These are phyloP conservation scores for Erebia ligea DNA, from an alignment of 2,888 invertebrate genomes.

Conservation along the genomic window DNA sequence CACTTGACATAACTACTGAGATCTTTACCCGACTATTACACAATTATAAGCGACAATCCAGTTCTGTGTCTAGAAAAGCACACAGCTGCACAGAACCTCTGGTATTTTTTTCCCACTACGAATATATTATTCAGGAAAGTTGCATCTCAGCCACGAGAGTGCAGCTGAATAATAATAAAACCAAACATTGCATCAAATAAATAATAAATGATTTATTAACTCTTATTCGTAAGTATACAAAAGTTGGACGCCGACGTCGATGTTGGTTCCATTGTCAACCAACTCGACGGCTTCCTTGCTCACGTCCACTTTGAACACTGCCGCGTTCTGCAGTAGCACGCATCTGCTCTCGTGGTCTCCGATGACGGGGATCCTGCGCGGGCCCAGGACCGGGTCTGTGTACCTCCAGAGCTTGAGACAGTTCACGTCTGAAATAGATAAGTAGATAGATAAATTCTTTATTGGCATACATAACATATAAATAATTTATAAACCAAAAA, in stretches of 20 bases:
- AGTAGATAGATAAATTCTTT: too few relatives aligned
- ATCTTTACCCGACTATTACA: too few relatives aligned
- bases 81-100: too few relatives aligned
- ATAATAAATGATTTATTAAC: constrained; percentile 46
- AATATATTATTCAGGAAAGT: too few relatives aligned
- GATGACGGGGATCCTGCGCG: constrained; percentile 88
- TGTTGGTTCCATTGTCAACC: constrained; percentile 65
- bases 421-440: constrained; percentile 81
- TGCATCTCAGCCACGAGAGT: too few relatives aligned
- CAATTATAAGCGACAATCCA: too few relatives aligned
- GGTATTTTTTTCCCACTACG: too few relatives aligned
- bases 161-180: constrained; percentile 30
- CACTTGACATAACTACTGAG: too few relatives aligned
- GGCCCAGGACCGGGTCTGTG: constrained; percentile 89
- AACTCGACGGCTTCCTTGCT: constrained; percentile 70
- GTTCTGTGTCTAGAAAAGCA: too few relatives aligned
- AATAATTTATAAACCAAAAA: too few relatives aligned
- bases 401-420: constrained; percentile 89
- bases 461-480: too few relatives aligned
- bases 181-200: constrained; percentile 48
- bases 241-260: constrained; percentile 80
- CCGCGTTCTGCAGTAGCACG: constrained; percentile 70
- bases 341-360: constrained; percentile 86
- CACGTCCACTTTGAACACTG: constrained; percentile 79
- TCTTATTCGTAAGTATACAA: constrained; percentile 77